Percentiles rank a stretch among this genome's conserved stretches.
Conservation (phyloP, 2,797 vertebrate species). For the Toxotes lorentzi region DNA sequence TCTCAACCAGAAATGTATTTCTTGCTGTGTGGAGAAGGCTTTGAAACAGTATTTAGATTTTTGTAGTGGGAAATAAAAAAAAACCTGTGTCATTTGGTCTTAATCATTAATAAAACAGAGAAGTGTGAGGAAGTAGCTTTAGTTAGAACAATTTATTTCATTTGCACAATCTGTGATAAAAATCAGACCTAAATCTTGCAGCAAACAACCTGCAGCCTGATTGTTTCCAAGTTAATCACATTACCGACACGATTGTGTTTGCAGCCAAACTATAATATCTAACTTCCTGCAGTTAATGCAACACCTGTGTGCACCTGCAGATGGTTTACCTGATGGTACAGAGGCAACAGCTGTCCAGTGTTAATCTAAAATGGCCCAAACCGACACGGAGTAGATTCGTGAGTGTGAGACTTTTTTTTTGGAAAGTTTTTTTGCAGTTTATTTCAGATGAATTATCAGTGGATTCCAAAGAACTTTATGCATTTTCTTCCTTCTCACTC, state of each 20-base stretch:
- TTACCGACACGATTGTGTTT: no score
- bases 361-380: not conserved
- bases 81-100: no score
- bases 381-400: not conserved
- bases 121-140: not conserved
- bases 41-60: not conserved
- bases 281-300: no score
- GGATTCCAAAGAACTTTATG: not conserved
- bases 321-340: not conserved
- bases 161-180: no score
- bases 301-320: not conserved
- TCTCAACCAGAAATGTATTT: no score
- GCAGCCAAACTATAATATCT: no score
- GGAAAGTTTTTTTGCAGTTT: not conserved
- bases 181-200: no score
- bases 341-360: not conserved
- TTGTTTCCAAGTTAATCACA: no score
- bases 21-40: not conserved
- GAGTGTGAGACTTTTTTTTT: no score
- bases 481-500: not conserved
- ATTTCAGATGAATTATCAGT: slow-evolving; percentile 2
- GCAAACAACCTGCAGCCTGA: no score
- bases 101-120: no score
- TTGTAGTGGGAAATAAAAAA: not conserved
- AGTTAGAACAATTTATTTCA: no score